Base-by-base conservation (phyloP, 2,113 vertebrate species). In the Antennarius striatus region DNA sequence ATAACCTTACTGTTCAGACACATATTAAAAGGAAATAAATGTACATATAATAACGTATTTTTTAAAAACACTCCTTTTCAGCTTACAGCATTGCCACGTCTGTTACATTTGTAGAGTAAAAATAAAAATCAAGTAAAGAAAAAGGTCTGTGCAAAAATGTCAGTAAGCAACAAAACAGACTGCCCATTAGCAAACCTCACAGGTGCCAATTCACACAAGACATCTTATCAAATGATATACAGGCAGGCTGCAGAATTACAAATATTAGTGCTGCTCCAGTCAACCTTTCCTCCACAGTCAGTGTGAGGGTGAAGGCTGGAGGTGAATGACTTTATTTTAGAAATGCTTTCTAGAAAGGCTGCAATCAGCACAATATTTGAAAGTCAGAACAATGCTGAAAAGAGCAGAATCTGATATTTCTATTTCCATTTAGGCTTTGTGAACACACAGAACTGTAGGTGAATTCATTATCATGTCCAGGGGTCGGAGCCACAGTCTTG, bases 291-390 rank as follows among this genome's bases (percentile, higher is more conserved):
- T 71, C 50, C 68, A n/a, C 63, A 70, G 67, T 66, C 80, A 84
- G 46, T 29, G 59, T 50, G 77, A 83, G 75, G 77, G 59, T 50
- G 77, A 83, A 73, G 77, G 62, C 62, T 28, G 36, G 51, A 46
- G 40, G 36, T 39, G 46, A 71, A 49, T 3, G 2, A 10, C 40
- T 66, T 68, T 45, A 6, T n/a, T 56, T 36, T 56, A 62, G 53
- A 77, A 72, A 71, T 28, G 30, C 56, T 52, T 46, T 3, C 11
- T 60, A 4, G 12, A 9, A 15, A 69, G 52, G 22, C 15, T 32
- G 36, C 52, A 63, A 72, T 74, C 63, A 81, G 74, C 58, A 73
- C 43, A 54, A 52, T 14, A 71, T 67, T 55, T 48, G 36, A 52
- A 16, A 68, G 5, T 39, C 59, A 22, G 69, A 14, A 69, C 16